phyloP scores from a whole-genome alignment of 2,797 vertebrate species.

The Mormyrops boulengeri region DNA sequence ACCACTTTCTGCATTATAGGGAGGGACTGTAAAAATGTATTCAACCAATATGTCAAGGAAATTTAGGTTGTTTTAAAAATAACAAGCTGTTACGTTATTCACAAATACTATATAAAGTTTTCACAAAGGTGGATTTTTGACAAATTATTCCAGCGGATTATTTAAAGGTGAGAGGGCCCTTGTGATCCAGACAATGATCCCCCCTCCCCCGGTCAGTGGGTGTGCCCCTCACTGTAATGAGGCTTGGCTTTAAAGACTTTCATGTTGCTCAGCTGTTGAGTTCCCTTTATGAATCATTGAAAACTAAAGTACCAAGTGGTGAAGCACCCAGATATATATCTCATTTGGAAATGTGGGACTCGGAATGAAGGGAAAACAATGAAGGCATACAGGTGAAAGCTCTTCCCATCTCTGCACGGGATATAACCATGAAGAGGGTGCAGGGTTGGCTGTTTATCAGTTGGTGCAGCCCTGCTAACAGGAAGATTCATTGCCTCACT shows the following conservation, averaged over 20 bases:
- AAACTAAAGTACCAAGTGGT: neutral
- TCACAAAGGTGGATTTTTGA: neutral
- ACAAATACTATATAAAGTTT: neutral
- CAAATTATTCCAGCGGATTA: neutral
- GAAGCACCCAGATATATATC: neutral
- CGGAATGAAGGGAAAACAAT: neutral
- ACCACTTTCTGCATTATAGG: neutral
- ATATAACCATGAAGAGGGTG: slow-evolving; percentile 3
- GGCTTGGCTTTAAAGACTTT: neutral
- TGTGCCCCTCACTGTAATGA: neutral
- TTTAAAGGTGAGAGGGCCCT: neutral
- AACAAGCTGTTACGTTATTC: neutral
- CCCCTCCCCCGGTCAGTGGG: neutral
- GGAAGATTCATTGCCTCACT: slow-evolving; percentile 10
- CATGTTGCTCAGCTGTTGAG: neutral
- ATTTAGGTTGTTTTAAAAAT: neutral
- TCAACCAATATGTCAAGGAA: neutral
- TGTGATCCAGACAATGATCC: neutral
- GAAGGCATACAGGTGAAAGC: neutral
- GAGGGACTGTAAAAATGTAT: neutral
- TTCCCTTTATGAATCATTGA: neutral
- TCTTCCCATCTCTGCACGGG: neutral
- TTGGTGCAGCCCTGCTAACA: neutral
- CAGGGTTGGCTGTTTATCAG: slow-evolving; percentile 22
- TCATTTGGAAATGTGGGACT: neutral